Conservation (phyloP, 2,113 vertebrate genomes). For the Notarius quadriscutis region DNA sequence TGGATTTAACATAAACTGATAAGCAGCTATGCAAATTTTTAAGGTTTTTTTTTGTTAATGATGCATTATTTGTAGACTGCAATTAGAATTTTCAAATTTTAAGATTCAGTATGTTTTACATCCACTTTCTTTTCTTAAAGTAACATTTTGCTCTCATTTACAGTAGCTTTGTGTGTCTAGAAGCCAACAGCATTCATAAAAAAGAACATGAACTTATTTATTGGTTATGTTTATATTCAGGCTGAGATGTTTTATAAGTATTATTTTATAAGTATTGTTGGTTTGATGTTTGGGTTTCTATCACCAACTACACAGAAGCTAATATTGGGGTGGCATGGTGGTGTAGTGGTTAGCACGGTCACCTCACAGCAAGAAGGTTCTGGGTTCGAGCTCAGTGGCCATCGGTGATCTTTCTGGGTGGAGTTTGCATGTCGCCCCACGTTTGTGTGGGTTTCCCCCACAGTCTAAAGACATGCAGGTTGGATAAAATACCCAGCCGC, state of each 20-base stretch:
- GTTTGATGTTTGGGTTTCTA: neutral
- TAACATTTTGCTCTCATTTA: neutral
- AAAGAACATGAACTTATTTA: constrained; percentile 20
- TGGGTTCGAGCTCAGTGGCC: too few species aligned
- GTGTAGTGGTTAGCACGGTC: too few species aligned
- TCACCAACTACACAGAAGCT: neutral
- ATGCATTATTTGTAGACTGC: neutral
- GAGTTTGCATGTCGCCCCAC: too few species aligned
- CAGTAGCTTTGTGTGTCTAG: neutral
- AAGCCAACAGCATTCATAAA: neutral
- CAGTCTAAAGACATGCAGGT: too few species aligned
- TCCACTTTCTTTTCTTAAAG: neutral
- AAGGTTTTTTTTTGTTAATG: neutral
- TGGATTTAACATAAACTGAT: neutral
- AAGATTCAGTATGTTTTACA: neutral
- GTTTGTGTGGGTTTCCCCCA: too few species aligned
- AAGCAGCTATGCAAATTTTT: neutral
- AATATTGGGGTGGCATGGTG: neutral
- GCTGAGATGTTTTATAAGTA: constrained; percentile 24
- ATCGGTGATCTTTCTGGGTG: too few species aligned
- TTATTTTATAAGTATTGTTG: neutral
- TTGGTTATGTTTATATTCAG: constrained; percentile 51
- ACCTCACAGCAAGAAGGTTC: too few species aligned
- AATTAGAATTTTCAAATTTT: neutral
- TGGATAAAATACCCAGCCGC: too few species aligned